phyloP scores from a whole-genome alignment of 2,888 invertebrate genomes.

The Sinotaia quadrata region DNA sequence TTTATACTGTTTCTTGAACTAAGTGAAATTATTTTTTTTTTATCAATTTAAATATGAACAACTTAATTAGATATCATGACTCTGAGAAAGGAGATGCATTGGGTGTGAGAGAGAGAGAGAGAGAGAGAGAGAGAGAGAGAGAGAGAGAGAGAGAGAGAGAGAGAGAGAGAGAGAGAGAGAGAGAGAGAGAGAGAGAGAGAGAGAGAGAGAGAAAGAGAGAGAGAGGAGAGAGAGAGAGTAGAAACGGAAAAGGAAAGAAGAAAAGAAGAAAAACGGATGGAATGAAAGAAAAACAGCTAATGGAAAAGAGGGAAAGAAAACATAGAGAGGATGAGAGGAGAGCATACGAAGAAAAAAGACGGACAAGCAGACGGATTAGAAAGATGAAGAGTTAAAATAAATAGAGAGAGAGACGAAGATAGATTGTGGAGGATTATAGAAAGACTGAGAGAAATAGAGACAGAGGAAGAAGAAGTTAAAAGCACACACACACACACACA shows the following conservation, averaged over 20 bases:
- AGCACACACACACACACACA: too few species aligned
- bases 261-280: not conserved
- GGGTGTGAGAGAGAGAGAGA: not conserved
- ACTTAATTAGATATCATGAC: too few species aligned
- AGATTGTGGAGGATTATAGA: too few species aligned
- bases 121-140: not conserved
- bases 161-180: not conserved
- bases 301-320: not conserved
- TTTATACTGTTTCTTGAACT: too few species aligned
- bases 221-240: conserved; percentile 11
- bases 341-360: not conserved
- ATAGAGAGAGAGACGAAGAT: too few species aligned
- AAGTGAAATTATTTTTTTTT: too few species aligned
- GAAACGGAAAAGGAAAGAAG: not conserved
- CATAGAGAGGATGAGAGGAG: not conserved
- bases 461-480: too few species aligned
- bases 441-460: too few species aligned
- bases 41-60: too few species aligned
- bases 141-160: not conserved
- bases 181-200: conserved; percentile 3
- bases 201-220: conserved; percentile 14
- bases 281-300: not conserved
- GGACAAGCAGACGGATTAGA: not conserved
- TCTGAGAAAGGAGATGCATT: not conserved
- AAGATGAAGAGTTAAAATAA: too few species aligned